Base-by-base conservation (phyloP, 2,113 vertebrate species). In the Nyctibius bracteatus region DNA sequence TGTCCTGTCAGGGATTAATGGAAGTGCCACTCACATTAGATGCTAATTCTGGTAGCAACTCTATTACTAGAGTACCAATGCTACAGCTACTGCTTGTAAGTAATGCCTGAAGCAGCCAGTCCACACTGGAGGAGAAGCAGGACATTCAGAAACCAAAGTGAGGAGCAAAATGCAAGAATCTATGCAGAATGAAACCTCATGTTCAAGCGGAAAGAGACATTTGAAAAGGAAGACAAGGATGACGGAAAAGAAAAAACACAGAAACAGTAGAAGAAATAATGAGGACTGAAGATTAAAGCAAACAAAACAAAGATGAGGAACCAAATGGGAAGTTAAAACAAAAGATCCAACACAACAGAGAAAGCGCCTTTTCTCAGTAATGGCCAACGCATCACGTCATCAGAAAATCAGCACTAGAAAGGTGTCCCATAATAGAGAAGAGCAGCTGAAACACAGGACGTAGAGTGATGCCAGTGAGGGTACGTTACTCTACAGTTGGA, bases 1-100 rank as follows among this genome's bases (percentile, higher is more conserved):
- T 94, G 91, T 80, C 70, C 78, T 28, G 9, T 68, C 57, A 91
- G 66, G 66, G 54, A 97, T 86, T 94, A 95, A 93, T 85, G 59
- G 62, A 95, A 92, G 55, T 81, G 79, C n/a, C 85, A 88, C 67
- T 93, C 62, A 87, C 58, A 90, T 63, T 75, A 73, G 67, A 62
- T 77, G 55, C 62, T 94, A 90, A 93, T 94, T 85, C 46, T 80
- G n/a, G 46, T 80, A 86, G 66, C 46, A 90, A 37, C 30, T 88
- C 81, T 91, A 17, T 81, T 90, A 63, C 54, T 79, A 44, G 33
- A n/a, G 30, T 63, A 55, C 27, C 68, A 66, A 84, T 87, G 58
- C 71, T 82, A 22, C n/a, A 86, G 43, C 44, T 70, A 44, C 79
- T 54, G 14, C 33, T 80, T 82, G n/a, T 57, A 74, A 51, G 25